phyloP scores from a whole-genome alignment of 1,140 invertebrate species.

The Nephotettix cincticeps region DNA sequence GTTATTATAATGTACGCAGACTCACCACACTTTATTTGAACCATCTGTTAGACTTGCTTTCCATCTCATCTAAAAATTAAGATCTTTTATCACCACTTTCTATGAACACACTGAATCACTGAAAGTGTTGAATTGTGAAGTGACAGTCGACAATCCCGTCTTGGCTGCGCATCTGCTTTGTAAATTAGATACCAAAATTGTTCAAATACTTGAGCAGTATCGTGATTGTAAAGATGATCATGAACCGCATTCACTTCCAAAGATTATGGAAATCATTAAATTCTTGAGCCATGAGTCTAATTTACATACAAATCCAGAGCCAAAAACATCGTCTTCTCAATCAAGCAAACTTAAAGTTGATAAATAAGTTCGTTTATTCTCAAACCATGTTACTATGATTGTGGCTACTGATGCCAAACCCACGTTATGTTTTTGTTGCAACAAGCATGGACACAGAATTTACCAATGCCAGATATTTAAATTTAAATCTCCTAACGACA shows the following conservation, averaged over 20 bases:
- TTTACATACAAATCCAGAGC: not conserved
- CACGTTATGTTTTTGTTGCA: not conserved
- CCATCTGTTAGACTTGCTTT: not conserved
- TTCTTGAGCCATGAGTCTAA: not conserved
- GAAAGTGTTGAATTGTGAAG: not conserved
- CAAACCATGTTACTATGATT: not conserved
- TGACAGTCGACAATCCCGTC: not conserved
- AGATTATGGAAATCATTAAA: not conserved
- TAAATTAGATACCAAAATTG: not conserved
- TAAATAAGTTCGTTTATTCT: not conserved
- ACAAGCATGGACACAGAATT: not conserved
- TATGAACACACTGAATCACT: not conserved
- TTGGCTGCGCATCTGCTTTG: not conserved
- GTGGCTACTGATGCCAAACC: not conserved
- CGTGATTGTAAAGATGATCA: not conserved
- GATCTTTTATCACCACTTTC: not conserved
- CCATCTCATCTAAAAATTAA: not conserved
- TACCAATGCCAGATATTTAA: not conserved
- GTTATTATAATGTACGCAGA: no score
- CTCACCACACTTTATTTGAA: not conserved
- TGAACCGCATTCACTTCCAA: not conserved
- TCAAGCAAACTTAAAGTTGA: not conserved
- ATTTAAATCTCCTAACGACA: not conserved
- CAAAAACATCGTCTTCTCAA: not conserved
- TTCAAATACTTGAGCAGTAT: not conserved